These are phyloP conservation scores for Neosilurus hyrtlii DNA, from an alignment of 2,797 vertebrate species.

Conservation along the genomic window DNA sequence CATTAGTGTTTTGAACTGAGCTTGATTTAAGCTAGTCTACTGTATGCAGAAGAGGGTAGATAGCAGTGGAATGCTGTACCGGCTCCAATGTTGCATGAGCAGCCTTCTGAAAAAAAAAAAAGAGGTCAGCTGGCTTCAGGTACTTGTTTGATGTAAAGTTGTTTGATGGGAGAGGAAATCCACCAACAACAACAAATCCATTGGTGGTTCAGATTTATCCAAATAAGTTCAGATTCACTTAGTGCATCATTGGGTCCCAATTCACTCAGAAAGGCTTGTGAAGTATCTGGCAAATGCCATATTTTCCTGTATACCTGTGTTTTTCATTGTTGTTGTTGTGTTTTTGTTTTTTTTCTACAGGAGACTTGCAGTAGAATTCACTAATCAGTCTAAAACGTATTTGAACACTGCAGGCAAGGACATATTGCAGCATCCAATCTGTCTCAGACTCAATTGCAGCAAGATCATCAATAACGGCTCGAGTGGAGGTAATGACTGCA, in stretches of 20 bases:
- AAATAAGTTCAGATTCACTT: conserved; percentile 6
- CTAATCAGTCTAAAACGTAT: conserved; percentile 69
- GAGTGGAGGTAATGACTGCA: conserved; percentile 65
- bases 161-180: background rate
- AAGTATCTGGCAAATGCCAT: background rate
- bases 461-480: conserved; percentile 77
- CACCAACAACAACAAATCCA: background rate
- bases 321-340: too few relatives aligned
- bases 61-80: too few relatives aligned
- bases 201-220: background rate
- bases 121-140: background rate
- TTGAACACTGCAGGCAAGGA: conserved; percentile 74
- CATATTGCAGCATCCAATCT: conserved; percentile 66
- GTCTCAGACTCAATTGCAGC: conserved; percentile 71
- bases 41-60: background rate
- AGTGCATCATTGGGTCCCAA: background rate
- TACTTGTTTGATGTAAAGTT: background rate
- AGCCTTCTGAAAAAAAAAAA: background rate
- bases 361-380: conserved; percentile 1
- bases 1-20: background rate
- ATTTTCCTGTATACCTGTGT: background rate
- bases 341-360: conserved; percentile 9
- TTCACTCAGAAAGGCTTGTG: background rate
- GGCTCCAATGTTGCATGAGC: background rate
- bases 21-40: background rate